These are phyloP conservation scores for Coptodon rendalli DNA, from an alignment of 2,113 vertebrate species.

Conservation along the genomic window DNA sequence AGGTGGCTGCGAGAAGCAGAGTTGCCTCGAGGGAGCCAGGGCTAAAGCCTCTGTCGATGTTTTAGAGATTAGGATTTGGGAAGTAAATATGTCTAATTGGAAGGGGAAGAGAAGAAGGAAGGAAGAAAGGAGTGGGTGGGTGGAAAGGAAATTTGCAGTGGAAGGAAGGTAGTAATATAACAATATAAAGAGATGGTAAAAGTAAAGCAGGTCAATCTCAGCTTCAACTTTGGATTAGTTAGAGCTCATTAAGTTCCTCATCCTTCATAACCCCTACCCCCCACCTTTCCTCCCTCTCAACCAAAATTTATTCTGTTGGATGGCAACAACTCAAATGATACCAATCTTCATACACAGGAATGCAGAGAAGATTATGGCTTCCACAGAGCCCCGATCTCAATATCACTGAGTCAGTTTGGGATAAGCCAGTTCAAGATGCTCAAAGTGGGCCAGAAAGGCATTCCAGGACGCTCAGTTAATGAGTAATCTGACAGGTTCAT, in stretches of 20 bases:
- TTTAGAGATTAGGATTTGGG: constrained; percentile 60
- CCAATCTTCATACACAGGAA: background rate
- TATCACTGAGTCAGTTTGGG: background rate
- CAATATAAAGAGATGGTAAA: constrained; percentile 14
- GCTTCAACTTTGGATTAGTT: constrained; percentile 13
- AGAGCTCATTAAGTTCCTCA: background rate
- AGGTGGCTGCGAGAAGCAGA: background rate
- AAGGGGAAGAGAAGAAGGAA: constrained; percentile 21
- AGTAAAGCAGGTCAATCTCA: background rate
- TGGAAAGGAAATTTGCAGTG: background rate
- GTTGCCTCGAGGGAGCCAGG: constrained; percentile 12
- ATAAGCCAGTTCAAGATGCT: background rate
- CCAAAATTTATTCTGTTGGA: background rate
- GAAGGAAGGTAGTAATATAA: background rate
- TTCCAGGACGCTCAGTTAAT: background rate
- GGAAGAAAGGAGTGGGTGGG: constrained; percentile 30
- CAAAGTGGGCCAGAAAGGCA: background rate
- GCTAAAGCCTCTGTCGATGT: constrained; percentile 30
- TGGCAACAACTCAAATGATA: background rate
- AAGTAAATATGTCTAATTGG: constrained; percentile 51
- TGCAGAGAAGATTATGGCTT: background rate
- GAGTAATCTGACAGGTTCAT: background rate
- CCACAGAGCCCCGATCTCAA: background rate
- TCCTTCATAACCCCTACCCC: background rate
- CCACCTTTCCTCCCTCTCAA: background rate